Percentiles rank a stretch among this genome's conserved stretches.
Evolutionary conservation across 2,797 vertebrate genomes (phyloP).

Genomic region (Melanotaenia maccullochi): DNA sequence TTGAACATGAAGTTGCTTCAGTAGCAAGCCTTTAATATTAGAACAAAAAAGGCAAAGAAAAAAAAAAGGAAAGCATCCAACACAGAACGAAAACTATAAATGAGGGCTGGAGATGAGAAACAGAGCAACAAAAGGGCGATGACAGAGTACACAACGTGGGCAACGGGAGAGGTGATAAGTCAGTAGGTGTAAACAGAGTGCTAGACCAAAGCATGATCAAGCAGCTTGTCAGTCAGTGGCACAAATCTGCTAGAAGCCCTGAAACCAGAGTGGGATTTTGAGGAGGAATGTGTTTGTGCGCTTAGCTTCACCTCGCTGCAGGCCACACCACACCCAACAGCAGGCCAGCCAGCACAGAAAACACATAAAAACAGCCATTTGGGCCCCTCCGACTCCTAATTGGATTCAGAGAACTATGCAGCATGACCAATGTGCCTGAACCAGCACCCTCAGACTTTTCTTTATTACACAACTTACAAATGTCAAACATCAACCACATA

Average conservation of each 20-base stretch:
- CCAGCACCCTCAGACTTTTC: constrained; percentile 73
- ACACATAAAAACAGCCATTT: constrained; percentile 76
- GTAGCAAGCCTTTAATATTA: background rate
- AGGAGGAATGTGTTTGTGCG: constrained; percentile 79
- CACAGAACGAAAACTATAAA: constrained; percentile 35
- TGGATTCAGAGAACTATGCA: constrained; percentile 82
- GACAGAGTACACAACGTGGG: constrained; percentile 7
- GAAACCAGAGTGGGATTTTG: constrained; percentile 53
- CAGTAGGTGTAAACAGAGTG: constrained; percentile 18
- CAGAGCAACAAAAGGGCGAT: constrained; percentile 13
- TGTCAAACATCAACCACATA: constrained; percentile 77
- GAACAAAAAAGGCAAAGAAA: background rate
- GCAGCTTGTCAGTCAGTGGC: constrained; percentile 7
- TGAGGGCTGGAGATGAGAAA: constrained; percentile 27
- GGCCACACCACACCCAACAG: constrained; percentile 77
- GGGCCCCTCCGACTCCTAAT: constrained; percentile 80
- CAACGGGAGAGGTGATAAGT: constrained; percentile 32
- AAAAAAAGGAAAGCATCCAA: background rate
- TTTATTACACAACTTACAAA: constrained; percentile 75
- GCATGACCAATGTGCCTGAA: constrained; percentile 75
- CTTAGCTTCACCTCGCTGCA: constrained; percentile 76
- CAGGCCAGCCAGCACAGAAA: constrained; percentile 74
- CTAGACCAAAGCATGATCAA: background rate
- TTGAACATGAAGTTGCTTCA: background rate
- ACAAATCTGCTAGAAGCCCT: constrained; percentile 29